Evolutionary conservation across 2,888 invertebrate genomes (phyloP).

Genomic region (Clepsis dumicolana): DNA sequence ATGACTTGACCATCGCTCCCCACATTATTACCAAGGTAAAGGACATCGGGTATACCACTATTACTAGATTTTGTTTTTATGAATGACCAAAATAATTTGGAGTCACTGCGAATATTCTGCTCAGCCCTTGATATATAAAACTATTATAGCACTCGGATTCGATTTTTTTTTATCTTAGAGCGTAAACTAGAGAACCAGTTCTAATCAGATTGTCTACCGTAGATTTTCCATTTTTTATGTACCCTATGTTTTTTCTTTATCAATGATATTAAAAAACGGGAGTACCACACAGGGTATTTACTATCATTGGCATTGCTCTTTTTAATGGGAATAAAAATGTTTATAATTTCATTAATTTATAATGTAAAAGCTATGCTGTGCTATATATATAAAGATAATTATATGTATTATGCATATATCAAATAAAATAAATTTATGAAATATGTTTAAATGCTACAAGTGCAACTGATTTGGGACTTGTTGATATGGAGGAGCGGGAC

Average conservation of each 20-base stretch:
- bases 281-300: neutral
- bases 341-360: too few relatives aligned
- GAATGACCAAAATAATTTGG: neutral
- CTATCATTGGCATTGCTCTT: neutral
- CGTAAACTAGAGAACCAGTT: neutral
- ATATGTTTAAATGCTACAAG: too few relatives aligned
- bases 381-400: too few relatives aligned
- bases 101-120: neutral
- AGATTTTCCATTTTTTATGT: constrained; percentile 10
- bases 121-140: neutral
- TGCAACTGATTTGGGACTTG: too few relatives aligned
- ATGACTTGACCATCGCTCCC: neutral
- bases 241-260: neutral
- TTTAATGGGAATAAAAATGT: too few relatives aligned
- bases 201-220: neutral
- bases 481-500: too few relatives aligned
- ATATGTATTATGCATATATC: too few relatives aligned
- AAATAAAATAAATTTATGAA: too few relatives aligned
- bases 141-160: too few relatives aligned
- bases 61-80: neutral
- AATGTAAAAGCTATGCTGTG: too few relatives aligned
- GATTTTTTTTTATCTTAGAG: neutral
- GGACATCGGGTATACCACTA: neutral
- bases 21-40: neutral
- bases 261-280: neutral